Conservation (phyloP, 2,113 vertebrate genomes). For the Scopus umbretta region DNA sequence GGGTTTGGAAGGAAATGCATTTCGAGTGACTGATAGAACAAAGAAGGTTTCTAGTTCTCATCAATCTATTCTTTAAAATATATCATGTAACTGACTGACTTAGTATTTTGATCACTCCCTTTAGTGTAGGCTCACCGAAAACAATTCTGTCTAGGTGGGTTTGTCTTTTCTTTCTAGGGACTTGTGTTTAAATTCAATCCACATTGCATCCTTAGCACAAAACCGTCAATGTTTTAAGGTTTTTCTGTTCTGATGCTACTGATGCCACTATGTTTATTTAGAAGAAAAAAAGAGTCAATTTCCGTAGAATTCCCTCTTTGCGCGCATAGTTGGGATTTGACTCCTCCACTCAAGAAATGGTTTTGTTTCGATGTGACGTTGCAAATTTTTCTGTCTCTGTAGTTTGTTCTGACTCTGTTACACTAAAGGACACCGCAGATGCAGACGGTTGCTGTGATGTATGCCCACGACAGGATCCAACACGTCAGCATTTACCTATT, state of each 20-base stretch:
- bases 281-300: not conserved
- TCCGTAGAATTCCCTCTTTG: not conserved
- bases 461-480: not conserved
- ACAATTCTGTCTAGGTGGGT: not conserved
- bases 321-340: not conserved
- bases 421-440: not conserved
- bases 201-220: not conserved
- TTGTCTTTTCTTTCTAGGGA: not conserved
- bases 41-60: slow-evolving; percentile 4
- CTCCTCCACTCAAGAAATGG: not conserved
- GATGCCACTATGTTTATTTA: not conserved
- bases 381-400: not conserved
- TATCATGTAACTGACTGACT: not conserved
- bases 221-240: not conserved
- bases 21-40: not conserved
- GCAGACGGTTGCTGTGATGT: not conserved
- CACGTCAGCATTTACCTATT: not conserved
- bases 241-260: not conserved
- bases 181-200: not conserved
- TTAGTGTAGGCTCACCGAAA: not conserved
- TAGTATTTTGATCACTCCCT: not conserved
- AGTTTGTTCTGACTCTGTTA: not conserved
- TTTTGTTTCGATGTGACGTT: not conserved
- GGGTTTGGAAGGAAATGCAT: not conserved
- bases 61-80: not conserved